phyloP scores from a whole-genome alignment of 1,140 invertebrate species.

The Leptinotarsa undecemlineata region DNA sequence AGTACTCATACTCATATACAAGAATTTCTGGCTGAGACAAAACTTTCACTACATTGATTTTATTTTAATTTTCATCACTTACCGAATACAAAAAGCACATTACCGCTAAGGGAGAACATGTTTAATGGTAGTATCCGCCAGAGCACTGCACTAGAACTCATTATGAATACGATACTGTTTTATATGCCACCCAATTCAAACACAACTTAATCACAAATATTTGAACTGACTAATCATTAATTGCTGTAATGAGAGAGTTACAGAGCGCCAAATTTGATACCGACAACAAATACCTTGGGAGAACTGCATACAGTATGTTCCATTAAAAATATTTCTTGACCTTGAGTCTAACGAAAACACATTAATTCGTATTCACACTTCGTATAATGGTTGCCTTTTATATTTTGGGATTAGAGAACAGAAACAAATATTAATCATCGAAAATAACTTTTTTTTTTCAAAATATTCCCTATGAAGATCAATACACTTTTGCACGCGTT shows the following conservation, averaged over 20 bases:
- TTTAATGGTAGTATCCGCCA: background rate
- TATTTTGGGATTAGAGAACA: too few relatives aligned
- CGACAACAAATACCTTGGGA: background rate
- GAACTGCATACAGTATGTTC: background rate
- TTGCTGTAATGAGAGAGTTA: background rate
- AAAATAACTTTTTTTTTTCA: too few relatives aligned
- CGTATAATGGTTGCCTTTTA: too few relatives aligned
- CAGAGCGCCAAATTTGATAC: background rate
- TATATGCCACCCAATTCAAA: background rate
- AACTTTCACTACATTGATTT: too few relatives aligned
- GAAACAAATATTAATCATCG: too few relatives aligned
- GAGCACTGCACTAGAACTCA: background rate
- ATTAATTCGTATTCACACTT: background rate
- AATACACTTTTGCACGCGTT: too few relatives aligned
- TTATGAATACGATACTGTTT: constrained; percentile 3
- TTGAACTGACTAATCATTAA: background rate
- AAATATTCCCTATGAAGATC: too few relatives aligned
- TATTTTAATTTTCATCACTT: background rate
- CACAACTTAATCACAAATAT: background rate
- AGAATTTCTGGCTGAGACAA: too few relatives aligned
- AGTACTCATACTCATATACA: too few relatives aligned
- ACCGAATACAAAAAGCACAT: constrained; percentile 3
- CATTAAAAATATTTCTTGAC: too few relatives aligned
- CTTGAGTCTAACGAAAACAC: background rate
- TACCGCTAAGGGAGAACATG: background rate